A percentile compares a stretch with the other conserved stretches of the same genome.
These are phyloP conservation scores for Sparidentex hasta DNA, from an alignment of 2,797 vertebrate genomes.

Conservation along the genomic window DNA sequence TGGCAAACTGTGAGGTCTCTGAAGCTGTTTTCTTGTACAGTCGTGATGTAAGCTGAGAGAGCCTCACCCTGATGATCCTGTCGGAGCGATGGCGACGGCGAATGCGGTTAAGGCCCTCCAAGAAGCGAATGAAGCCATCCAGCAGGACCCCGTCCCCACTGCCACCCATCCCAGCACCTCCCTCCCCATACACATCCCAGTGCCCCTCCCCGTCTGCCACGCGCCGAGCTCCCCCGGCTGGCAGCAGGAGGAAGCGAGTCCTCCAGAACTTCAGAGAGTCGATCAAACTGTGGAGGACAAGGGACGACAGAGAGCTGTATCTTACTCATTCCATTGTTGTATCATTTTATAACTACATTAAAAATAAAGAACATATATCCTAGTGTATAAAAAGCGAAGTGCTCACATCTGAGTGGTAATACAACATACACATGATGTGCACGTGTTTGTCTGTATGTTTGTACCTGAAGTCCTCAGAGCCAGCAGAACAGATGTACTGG, in stretches of 20 bases:
- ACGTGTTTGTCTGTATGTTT: not conserved
- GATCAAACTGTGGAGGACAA: slow-evolving; percentile 87
- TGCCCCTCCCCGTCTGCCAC: slow-evolving; percentile 92
- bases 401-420: not conserved
- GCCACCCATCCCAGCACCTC: slow-evolving; percentile 80
- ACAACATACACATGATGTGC: not conserved
- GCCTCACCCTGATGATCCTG: slow-evolving; percentile 92
- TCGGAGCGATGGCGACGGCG: slow-evolving; percentile 95
- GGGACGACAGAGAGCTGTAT: not conserved
- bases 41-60: not conserved
- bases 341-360: not conserved
- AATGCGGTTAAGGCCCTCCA: slow-evolving; percentile 98
- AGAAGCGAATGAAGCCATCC: slow-evolving; percentile 95
- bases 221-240: slow-evolving; percentile 94
- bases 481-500: slow-evolving; percentile 98
- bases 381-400: not conserved
- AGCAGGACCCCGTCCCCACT: slow-evolving; percentile 92
- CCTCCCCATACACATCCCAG: slow-evolving; percentile 96
- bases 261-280: slow-evolving; percentile 99
- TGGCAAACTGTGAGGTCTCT: not conserved
- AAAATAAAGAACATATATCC: not conserved
- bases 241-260: slow-evolving; percentile 95
- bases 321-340: not conserved
- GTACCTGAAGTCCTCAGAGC: slow-evolving; percentile 98
- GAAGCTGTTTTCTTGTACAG: not conserved